A percentile compares a stretch with the other conserved stretches of the same genome.
These are phyloP conservation scores for Aegotheles bennettii DNA, from an alignment of 2,113 vertebrate genomes.

Conservation along the genomic window DNA sequence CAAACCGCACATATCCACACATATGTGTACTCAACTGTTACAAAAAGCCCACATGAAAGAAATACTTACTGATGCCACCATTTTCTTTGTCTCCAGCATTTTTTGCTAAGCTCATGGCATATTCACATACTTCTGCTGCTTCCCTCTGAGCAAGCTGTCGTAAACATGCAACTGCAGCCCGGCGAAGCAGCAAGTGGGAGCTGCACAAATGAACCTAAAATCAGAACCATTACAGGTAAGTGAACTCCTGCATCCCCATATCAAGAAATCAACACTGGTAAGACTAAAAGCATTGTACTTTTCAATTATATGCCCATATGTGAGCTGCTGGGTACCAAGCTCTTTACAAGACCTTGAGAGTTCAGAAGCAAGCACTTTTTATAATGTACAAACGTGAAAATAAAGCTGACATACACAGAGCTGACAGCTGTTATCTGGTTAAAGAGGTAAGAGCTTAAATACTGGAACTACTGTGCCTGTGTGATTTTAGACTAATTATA, in stretches of 20 bases:
- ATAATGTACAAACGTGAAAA: not conserved
- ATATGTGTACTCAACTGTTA: not conserved
- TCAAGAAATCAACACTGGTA: not conserved
- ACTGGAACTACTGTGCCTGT: not conserved
- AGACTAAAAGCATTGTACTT: not conserved
- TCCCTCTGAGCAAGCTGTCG: conserved; percentile 95
- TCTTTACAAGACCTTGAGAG: not conserved
- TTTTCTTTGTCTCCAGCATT: conserved; percentile 87
- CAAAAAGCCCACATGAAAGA: not conserved
- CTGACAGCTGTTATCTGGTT: not conserved
- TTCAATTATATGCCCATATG: not conserved
- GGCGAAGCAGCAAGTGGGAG: conserved; percentile 91
- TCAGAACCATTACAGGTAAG: not conserved
- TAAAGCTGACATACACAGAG: not conserved
- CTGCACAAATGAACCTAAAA: conserved; percentile 94
- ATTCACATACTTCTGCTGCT: conserved; percentile 95
- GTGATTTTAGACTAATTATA: not conserved
- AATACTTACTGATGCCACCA: conserved; percentile 81
- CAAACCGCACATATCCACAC: accelerated
- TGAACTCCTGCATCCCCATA: not conserved
- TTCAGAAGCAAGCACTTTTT: not conserved
- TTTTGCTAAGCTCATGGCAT: conserved; percentile 94
- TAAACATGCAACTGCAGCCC: conserved; percentile 93
- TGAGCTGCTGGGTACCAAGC: not conserved
- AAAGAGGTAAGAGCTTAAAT: not conserved